Conservation (phyloP, 2,113 vertebrate genomes). For the Lophura nycthemera region DNA sequence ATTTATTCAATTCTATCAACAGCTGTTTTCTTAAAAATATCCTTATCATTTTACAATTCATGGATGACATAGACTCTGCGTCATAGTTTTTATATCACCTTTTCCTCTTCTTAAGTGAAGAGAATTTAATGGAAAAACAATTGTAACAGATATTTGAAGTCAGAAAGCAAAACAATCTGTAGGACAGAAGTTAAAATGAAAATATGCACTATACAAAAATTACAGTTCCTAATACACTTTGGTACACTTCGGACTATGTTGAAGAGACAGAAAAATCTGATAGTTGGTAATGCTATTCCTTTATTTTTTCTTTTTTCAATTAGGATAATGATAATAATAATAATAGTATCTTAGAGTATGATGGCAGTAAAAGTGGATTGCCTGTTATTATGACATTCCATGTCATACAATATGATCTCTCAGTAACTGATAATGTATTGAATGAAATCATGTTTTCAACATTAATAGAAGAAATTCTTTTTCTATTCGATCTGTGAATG, state of each 20-base stretch:
- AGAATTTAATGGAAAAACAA: not conserved
- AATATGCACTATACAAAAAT: not conserved
- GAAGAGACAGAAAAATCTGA: conserved; percentile 22
- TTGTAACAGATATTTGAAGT: not conserved
- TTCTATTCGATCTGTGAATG: not conserved
- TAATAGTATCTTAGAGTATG: not conserved
- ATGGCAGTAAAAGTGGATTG: not conserved
- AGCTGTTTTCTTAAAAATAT: conserved; percentile 27
- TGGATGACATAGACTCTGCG: not conserved
- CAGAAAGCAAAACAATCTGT: not conserved
- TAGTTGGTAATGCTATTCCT: not conserved
- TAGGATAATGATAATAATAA: not conserved
- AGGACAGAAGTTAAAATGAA: not conserved
- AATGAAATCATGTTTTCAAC: not conserved
- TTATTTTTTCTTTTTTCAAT: not conserved
- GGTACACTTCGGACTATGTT: not conserved
- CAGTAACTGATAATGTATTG: conserved; percentile 16
- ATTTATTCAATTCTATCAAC: conserved; percentile 15
- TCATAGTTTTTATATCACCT: not conserved
- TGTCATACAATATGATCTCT: not conserved
- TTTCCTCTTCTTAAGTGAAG: not conserved
- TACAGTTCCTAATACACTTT: not conserved
- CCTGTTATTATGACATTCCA: not conserved
- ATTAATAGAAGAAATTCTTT: not conserved
- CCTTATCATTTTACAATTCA: not conserved